Evolutionary conservation across 2,888 invertebrate genomes (phyloP).

Genomic region (Lepidocyrtinus sp.): DNA sequence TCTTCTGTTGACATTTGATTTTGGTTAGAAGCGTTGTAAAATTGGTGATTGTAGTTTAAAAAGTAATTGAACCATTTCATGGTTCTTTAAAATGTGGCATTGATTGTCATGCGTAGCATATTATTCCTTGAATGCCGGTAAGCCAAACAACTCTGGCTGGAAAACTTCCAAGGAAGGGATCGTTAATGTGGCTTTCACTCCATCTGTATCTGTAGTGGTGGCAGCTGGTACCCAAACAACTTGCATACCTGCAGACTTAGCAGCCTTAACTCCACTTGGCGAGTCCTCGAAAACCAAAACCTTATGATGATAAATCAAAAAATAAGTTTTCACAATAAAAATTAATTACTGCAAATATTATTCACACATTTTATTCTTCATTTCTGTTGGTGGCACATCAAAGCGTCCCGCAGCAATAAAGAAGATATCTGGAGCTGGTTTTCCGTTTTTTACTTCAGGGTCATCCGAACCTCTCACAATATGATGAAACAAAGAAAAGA

Average conservation of each 20-base stretch:
- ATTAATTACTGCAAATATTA: neutral
- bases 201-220: conserved; percentile 75
- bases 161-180: conserved; percentile 84
- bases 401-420: conserved; percentile 84
- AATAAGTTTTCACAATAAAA: neutral
- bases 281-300: conserved; percentile 94
- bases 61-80: no score
- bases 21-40: no score
- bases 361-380: conserved; percentile 26
- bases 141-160: conserved; percentile 87
- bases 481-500: conserved; percentile 82
- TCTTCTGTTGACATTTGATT: no score
- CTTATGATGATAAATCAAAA: conserved; percentile 73
- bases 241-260: conserved; percentile 86
- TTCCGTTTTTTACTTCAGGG: conserved; percentile 87
- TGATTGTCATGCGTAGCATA: neutral
- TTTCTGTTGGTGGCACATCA: conserved; percentile 73
- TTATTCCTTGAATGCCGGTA: conserved; percentile 76
- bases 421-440: conserved; percentile 92
- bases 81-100: no score
- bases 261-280: conserved; percentile 88
- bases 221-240: conserved; percentile 76
- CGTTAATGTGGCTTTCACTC: conserved; percentile 79
- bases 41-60: no score
- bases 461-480: conserved; percentile 88